Conservation (phyloP, 2,888 invertebrate genomes). For the Antheraea assamensis region DNA sequence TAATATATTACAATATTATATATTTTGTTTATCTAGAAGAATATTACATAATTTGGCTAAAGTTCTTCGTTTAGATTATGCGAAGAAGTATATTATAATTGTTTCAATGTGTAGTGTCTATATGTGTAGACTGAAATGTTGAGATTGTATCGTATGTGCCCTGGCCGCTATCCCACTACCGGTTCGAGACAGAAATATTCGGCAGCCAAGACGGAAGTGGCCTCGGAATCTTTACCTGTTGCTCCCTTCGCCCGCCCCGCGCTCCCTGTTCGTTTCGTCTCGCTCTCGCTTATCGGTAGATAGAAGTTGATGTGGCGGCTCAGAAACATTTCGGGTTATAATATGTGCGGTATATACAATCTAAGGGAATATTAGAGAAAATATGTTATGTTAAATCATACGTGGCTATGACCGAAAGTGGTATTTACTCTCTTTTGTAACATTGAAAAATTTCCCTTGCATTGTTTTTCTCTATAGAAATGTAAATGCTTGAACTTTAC, state of each 20-base stretch:
- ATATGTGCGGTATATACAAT: constrained; percentile 64
- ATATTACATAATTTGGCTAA: constrained; percentile 34
- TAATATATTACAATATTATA: constrained; percentile 4
- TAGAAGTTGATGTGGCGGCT: constrained; percentile 51
- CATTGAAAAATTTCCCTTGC: background rate
- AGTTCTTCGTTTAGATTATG: constrained; percentile 36
- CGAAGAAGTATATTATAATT: constrained; percentile 31
- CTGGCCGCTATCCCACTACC: constrained; percentile 81
- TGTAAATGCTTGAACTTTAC: no score
- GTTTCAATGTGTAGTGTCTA: constrained; percentile 40
- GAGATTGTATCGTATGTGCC: constrained; percentile 64
- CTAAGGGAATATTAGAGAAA: constrained; percentile 62
- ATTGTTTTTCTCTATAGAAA: background rate
- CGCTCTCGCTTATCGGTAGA: constrained; percentile 55
- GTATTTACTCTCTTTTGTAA: constrained; percentile 62
- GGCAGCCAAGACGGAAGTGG: constrained; percentile 83
- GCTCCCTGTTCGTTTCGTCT: constrained; percentile 60
- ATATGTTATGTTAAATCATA: constrained; percentile 62
- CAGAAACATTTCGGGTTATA: constrained; percentile 63
- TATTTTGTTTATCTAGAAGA: background rate
- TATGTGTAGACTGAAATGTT: constrained; percentile 52
- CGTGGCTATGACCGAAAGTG: constrained; percentile 77
- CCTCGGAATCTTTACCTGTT: constrained; percentile 83
- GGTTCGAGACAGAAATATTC: constrained; percentile 82
- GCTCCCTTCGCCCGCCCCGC: constrained; percentile 78